Percentiles rank a stretch among this genome's conserved stretches.
Conservation (phyloP, 2,113 vertebrate genomes). For the Ovis aries region DNA sequence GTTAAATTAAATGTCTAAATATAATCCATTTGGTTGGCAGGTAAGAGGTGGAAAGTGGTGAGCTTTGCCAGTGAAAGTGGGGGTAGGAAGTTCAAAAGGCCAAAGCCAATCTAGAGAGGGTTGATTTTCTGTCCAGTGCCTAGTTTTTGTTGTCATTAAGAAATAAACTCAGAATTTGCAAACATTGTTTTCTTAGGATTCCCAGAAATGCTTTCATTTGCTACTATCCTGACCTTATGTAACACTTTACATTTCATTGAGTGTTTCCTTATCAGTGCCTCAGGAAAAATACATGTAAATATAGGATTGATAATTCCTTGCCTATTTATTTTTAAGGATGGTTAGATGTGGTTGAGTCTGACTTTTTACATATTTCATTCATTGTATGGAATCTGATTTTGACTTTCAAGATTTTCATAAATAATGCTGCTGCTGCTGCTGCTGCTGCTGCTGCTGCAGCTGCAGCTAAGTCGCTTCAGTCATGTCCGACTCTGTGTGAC, state of each 20-base stretch:
- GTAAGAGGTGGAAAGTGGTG: neutral
- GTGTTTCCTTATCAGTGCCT: neutral
- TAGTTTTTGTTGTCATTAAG: neutral
- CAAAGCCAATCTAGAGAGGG: neutral
- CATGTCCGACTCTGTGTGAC: too few species aligned
- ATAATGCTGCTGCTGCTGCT: neutral
- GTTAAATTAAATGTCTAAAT: constrained; percentile 23
- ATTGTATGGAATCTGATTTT: neutral
- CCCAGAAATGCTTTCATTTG: neutral
- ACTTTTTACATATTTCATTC: neutral
- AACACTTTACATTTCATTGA: neutral
- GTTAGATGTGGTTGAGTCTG: neutral
- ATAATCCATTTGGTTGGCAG: neutral
- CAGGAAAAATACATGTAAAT: neutral
- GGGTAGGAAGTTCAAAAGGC: neutral
- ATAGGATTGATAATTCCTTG: neutral
- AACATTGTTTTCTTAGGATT: neutral
- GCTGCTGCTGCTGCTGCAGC: neutral
- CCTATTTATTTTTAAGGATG: neutral
- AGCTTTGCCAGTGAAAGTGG: neutral
- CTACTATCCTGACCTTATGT: neutral
- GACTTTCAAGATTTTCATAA: constrained; percentile 12
- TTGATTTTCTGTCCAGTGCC: neutral
- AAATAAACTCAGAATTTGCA: neutral
- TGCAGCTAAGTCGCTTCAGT: neutral